Conservation (phyloP, 2,888 invertebrate species). For the Drosophila peninsularis region DNA sequence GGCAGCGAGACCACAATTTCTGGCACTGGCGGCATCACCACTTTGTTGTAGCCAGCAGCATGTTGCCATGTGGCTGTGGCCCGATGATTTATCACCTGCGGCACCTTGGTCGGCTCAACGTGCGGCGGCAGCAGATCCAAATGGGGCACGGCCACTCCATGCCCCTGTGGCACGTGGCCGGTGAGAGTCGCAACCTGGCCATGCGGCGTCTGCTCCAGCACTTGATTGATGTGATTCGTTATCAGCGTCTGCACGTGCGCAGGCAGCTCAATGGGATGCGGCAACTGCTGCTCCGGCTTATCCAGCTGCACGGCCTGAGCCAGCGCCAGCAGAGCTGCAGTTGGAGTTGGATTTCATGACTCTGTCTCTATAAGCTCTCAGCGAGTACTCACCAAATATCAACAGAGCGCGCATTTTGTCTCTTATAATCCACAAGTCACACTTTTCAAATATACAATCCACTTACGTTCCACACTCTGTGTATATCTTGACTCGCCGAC, state of each 20-base stretch:
- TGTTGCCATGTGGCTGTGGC: conserved; percentile 49
- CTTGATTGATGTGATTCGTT: conserved; percentile 70
- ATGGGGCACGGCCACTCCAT: conserved; percentile 36
- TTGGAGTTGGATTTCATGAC: not conserved
- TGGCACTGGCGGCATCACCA: conserved; percentile 57
- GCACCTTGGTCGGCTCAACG: conserved; percentile 45
- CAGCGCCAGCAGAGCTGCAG: conserved; percentile 43
- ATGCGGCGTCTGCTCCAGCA: conserved; percentile 50
- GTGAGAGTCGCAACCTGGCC: conserved; percentile 40
- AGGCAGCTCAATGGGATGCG: conserved; percentile 53
- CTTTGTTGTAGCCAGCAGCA: conserved; percentile 49
- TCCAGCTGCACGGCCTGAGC: conserved; percentile 39
- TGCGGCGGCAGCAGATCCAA: conserved; percentile 63
- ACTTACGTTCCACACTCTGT: conserved; percentile 1
- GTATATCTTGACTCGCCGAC: conserved; percentile 14
- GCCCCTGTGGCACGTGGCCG: conserved; percentile 58
- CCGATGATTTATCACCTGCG: conserved; percentile 66
- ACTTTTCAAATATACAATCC: not conserved
- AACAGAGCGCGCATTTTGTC: conserved; percentile 45
- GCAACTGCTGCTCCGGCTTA: conserved; percentile 53
- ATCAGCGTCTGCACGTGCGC: conserved; percentile 56
- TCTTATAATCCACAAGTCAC: not conserved
- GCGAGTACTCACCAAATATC: conserved; percentile 46
- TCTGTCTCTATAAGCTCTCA: not conserved
- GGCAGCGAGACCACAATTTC: conserved; percentile 56